phyloP scores from a whole-genome alignment of 2,113 vertebrate genomes.

The Bubo bubo region DNA sequence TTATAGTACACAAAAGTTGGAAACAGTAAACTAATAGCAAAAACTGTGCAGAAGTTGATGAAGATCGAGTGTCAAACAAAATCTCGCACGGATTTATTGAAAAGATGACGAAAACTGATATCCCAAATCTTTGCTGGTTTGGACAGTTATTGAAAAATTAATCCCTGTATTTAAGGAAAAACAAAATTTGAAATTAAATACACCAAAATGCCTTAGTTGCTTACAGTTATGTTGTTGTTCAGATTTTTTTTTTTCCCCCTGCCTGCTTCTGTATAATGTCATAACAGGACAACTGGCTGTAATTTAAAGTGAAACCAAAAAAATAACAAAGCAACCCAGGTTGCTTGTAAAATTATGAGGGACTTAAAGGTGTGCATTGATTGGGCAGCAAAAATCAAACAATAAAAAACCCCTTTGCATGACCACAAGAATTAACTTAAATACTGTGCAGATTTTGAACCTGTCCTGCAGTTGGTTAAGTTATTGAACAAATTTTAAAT shows the following conservation, averaged over 20 bases:
- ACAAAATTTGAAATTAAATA: neutral
- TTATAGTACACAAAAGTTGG: neutral
- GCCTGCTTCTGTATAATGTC: neutral
- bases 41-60: neutral
- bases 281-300: neutral
- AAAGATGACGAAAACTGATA: neutral
- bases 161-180: neutral
- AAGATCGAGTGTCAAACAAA: neutral
- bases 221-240: neutral
- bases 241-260: neutral
- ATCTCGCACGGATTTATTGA: neutral
- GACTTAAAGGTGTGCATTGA: neutral
- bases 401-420: neutral
- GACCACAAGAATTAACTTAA: too few species aligned
- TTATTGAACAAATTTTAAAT: neutral
- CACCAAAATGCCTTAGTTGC: neutral
- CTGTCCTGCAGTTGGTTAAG: neutral
- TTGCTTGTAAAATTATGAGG: neutral
- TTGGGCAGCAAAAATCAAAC: neutral
- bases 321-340: neutral
- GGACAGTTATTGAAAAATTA: neutral
- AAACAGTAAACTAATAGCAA: neutral
- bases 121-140: neutral
- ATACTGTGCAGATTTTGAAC: fast-evolving
- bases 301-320: neutral